These are phyloP conservation scores for Harpegnathos saltator DNA, from an alignment of 1,140 invertebrate genomes.

Conservation along the genomic window DNA sequence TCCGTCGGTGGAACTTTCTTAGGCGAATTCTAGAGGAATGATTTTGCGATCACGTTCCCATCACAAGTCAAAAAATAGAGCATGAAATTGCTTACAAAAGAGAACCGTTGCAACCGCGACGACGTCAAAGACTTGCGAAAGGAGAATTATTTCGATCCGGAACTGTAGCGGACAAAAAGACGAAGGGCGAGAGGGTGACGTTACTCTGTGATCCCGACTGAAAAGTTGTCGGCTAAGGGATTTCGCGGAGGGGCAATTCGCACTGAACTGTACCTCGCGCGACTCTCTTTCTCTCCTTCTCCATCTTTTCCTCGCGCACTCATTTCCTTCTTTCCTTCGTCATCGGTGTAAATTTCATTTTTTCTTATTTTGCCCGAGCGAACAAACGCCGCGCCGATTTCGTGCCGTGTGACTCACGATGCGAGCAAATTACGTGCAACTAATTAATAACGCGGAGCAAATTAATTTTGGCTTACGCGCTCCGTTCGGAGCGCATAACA, in stretches of 20 bases:
- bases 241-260: background rate
- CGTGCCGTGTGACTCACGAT: background rate
- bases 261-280: background rate
- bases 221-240: slow-evolving; percentile 18
- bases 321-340: background rate
- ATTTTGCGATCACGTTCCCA: slow-evolving; percentile 10
- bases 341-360: slow-evolving; percentile 28
- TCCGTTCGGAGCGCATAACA: background rate
- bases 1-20: background rate
- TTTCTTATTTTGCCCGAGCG: background rate
- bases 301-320: background rate
- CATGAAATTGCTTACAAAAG: slow-evolving; percentile 18
- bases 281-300: background rate
- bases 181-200: background rate
- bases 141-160: slow-evolving; percentile 21
- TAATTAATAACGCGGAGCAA: slow-evolving; percentile 37
- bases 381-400: slow-evolving; percentile 26
- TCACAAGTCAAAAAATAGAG: slow-evolving; percentile 5
- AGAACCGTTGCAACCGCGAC: background rate
- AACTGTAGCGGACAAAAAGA: background rate
- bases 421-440: background rate
- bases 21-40: background rate
- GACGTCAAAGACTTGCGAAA: slow-evolving; percentile 10
- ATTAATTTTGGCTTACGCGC: slow-evolving; percentile 26
- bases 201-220: background rate